Evolutionary conservation across 2,113 vertebrate species (phyloP).

Genomic region (Accipiter cooperii): DNA sequence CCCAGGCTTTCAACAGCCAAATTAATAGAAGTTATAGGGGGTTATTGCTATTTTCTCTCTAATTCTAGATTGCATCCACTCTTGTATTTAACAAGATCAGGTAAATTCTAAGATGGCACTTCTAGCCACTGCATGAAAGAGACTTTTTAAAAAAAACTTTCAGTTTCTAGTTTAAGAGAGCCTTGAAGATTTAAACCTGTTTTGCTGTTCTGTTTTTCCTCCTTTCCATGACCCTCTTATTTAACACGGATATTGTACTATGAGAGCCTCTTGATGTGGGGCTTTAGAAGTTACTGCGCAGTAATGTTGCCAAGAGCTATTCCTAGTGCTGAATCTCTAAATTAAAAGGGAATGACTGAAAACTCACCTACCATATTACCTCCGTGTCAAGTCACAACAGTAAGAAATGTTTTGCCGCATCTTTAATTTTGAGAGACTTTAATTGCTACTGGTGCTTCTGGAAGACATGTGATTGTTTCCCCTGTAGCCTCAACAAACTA

Average conservation of each 20-base stretch:
- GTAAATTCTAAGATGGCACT: neutral
- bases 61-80: neutral
- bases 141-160: neutral
- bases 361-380: neutral
- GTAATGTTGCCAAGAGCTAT: neutral
- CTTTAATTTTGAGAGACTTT: neutral
- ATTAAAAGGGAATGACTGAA: neutral
- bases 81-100: neutral
- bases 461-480: neutral
- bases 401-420: neutral
- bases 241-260: neutral
- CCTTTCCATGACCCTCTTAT: neutral
- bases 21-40: neutral
- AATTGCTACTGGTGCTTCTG: neutral
- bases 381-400: neutral
- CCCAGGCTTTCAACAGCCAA: neutral
- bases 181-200: neutral
- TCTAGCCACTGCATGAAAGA: neutral
- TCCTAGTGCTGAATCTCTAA: neutral
- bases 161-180: neutral
- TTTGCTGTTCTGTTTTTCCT: neutral
- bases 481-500: neutral
- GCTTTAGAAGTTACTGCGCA: neutral
- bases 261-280: neutral
- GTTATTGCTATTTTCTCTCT: neutral